Percentiles rank a stretch among this genome's conserved stretches.
phyloP scores from a whole-genome alignment of 2,888 invertebrate genomes.

The Neuroscelio doddi region DNA sequence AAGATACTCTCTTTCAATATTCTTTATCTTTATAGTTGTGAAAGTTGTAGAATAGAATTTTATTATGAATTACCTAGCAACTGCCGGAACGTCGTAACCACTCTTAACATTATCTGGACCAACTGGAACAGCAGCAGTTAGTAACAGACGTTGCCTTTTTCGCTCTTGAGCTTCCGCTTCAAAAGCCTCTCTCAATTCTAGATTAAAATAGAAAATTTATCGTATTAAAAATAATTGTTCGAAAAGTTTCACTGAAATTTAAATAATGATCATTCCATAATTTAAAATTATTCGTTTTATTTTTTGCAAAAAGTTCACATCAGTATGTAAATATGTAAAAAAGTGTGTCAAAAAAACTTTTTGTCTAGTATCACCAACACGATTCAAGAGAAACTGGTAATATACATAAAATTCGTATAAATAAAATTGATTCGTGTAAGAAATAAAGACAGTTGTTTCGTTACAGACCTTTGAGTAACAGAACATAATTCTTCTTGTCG shows the following conservation, averaged over 20 bases:
- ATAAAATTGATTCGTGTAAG: background rate
- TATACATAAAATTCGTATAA: background rate
- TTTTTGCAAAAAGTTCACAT: no score
- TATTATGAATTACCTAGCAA: constrained; percentile 78
- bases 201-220: constrained; percentile 54
- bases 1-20: no score
- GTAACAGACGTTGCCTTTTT: constrained; percentile 85
- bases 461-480: constrained; percentile 85
- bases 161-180: constrained; percentile 95
- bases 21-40: background rate
- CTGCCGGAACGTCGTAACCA: constrained; percentile 94
- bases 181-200: constrained; percentile 92
- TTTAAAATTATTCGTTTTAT: no score
- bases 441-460: background rate
- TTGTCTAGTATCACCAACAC: background rate
- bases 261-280: no score
- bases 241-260: no score
- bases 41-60: background rate
- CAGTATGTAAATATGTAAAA: background rate
- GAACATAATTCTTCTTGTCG: constrained; percentile 94
- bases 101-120: constrained; percentile 93
- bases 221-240: no score
- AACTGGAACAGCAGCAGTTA: constrained; percentile 93
- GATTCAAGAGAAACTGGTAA: background rate
- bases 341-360: background rate